Conservation (phyloP, 2,797 vertebrate genomes). For the Sphenodon punctatus region DNA sequence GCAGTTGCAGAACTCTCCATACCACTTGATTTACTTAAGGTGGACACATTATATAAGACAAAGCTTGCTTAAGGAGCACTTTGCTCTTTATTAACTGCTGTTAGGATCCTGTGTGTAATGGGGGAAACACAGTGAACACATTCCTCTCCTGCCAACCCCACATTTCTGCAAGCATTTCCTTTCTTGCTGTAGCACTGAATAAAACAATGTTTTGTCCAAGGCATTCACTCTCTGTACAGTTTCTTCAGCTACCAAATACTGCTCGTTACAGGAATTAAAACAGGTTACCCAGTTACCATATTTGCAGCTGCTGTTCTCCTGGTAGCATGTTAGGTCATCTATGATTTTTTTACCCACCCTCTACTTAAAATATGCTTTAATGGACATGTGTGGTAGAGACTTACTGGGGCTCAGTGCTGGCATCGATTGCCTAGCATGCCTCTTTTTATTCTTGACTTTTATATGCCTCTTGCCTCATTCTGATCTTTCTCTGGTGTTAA, state of each 20-base stretch:
- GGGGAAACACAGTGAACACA: no score
- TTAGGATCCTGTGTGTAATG: no score
- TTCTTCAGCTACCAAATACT: not conserved
- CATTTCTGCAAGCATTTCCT: not conserved
- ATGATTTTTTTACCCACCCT: not conserved
- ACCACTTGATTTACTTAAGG: not conserved
- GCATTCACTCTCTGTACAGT: not conserved
- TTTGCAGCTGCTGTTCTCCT: not conserved
- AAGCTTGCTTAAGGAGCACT: not conserved
- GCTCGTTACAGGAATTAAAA: not conserved
- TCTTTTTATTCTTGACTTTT: not conserved
- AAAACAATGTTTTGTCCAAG: not conserved
- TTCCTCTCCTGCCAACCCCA: constrained; percentile 2
- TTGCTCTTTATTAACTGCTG: not conserved
- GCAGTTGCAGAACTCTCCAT: not conserved
- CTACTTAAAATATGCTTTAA: not conserved
- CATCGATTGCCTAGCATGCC: not conserved
- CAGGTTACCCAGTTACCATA: not conserved
- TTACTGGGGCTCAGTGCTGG: not conserved
- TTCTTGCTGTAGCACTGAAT: not conserved
- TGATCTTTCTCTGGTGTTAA: not conserved
- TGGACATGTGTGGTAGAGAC: not conserved
- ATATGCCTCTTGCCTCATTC: not conserved
- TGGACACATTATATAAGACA: not conserved
- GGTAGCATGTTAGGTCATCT: not conserved